These are phyloP conservation scores for Stegodyphus dumicola DNA, from an alignment of 1,140 invertebrate genomes.

Conservation along the genomic window DNA sequence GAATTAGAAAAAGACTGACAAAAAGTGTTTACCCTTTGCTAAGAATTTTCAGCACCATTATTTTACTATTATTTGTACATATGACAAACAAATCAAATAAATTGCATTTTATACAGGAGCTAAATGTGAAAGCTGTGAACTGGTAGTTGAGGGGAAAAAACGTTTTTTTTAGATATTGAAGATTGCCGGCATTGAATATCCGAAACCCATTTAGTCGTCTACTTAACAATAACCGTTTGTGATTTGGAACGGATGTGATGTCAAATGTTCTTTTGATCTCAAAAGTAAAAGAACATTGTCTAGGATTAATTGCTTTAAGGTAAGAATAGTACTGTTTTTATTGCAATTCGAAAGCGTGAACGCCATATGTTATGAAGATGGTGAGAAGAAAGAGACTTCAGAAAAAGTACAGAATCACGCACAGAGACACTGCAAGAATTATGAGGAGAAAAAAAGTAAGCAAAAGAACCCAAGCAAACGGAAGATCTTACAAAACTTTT, in stretches of 20 bases:
- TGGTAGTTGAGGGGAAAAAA: no score
- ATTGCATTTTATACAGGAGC: no score
- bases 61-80: no score
- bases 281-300: background rate
- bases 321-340: conserved; percentile 1
- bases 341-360: background rate
- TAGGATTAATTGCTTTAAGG: background rate
- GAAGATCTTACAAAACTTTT: conserved; percentile 28
- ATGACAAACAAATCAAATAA: no score
- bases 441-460: background rate
- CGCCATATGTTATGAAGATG: conserved; percentile 7
- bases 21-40: no score
- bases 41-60: no score
- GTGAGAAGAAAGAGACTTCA: background rate
- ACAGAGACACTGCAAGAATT: conserved; percentile 38
- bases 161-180: no score
- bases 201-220: no score
- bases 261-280: background rate
- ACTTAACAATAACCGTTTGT: no score
- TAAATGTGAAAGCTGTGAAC: no score
- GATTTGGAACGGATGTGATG: background rate
- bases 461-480: background rate
- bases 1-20: no score
- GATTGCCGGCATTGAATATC: no score
- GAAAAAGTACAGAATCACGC: conserved; percentile 5